Percentiles rank a stretch among this genome's conserved stretches.
phyloP scores from a whole-genome alignment of 2,888 invertebrate genomes.

The Pilophorus perplexus region DNA sequence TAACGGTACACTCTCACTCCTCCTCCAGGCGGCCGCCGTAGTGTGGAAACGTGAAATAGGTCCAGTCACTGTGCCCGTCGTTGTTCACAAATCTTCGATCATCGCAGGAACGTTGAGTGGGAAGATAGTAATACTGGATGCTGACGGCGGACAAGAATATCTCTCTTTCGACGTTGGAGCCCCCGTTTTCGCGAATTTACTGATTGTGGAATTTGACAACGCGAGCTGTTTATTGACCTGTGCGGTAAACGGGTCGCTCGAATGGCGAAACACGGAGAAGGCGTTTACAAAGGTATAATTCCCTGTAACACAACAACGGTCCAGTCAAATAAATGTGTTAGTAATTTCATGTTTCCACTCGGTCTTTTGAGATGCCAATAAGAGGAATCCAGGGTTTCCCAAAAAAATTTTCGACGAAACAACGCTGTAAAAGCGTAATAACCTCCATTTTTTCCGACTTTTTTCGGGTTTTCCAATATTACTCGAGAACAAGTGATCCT shows the following conservation, averaged over 20 bases:
- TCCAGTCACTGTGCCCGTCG: conserved; percentile 20
- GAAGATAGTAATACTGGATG: neutral
- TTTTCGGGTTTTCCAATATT: too few species aligned
- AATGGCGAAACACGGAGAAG: neutral
- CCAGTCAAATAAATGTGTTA: too few species aligned
- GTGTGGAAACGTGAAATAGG: neutral
- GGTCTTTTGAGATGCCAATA: too few species aligned
- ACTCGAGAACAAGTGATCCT: too few species aligned
- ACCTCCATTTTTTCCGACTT: too few species aligned
- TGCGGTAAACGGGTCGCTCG: conserved; percentile 5
- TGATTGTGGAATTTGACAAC: neutral
- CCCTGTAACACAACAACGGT: too few species aligned
- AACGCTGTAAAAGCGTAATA: too few species aligned
- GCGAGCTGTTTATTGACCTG: neutral
- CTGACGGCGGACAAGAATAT: neutral
- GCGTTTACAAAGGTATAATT: too few species aligned
- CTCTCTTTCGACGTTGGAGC: neutral
- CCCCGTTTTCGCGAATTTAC: conserved; percentile 17
- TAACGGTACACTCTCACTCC: neutral
- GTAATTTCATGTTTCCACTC: too few species aligned
- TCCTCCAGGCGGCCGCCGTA: conserved; percentile 16
- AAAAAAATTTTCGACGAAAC: too few species aligned
- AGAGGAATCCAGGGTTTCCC: too few species aligned
- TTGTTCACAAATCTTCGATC: neutral
- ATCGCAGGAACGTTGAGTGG: conserved; percentile 6